Evolutionary conservation across 2,888 invertebrate genomes (phyloP).

Genomic region (Eledona agricola): DNA sequence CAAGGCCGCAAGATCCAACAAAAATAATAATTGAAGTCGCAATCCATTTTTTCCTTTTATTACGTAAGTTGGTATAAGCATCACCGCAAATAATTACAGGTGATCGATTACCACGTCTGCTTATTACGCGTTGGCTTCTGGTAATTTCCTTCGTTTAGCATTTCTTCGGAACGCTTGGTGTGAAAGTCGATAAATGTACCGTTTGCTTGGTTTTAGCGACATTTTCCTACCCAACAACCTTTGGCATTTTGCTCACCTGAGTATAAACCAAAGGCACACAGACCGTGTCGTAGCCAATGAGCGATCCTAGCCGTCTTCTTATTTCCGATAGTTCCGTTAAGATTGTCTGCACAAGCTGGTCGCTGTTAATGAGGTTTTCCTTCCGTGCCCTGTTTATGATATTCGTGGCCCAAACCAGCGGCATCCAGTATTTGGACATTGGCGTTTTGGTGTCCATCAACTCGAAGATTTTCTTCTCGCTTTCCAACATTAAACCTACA

Average conservation of each 20-base stretch:
- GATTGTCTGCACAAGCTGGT: conserved; percentile 92
- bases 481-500: conserved; percentile 84
- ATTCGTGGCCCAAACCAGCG: conserved; percentile 91
- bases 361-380: conserved; percentile 84
- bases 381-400: conserved; percentile 88
- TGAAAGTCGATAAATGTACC: neutral
- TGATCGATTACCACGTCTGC: no score
- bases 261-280: conserved; percentile 93
- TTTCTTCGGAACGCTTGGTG: neutral
- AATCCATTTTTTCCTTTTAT: neutral
- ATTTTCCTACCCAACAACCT: no score
- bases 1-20: conserved; percentile 3
- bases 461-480: conserved; percentile 90
- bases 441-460: conserved; percentile 88
- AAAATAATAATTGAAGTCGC: neutral
- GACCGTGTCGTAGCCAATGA: conserved; percentile 91
- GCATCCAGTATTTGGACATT: conserved; percentile 95
- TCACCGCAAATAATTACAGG: no score
- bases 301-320: conserved; percentile 80
- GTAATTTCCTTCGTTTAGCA: conserved; percentile 1
- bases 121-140: no score
- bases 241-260: conserved; percentile 71
- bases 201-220: no score
- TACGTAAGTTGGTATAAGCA: no score
- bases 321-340: conserved; percentile 90